These are phyloP conservation scores for Palythoa heliodiscus DNA, from an alignment of 92 coral and sea anemone species.

Conservation along the genomic window DNA sequence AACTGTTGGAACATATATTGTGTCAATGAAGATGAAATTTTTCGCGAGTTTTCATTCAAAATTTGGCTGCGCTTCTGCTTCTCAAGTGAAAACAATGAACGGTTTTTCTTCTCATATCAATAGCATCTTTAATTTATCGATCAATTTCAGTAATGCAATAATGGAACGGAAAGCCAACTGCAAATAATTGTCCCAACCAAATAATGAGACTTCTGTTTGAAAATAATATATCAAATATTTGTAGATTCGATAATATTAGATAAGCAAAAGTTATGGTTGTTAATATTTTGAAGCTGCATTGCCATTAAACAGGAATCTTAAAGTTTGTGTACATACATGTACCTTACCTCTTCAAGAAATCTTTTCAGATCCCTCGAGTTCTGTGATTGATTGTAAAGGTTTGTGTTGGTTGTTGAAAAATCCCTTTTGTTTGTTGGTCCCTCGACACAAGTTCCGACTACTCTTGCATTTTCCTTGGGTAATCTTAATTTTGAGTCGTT, in stretches of 20 bases:
- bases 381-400: conserved; percentile 49
- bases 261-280: background rate
- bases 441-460: conserved; percentile 24
- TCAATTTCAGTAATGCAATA: too few species aligned
- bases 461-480: conserved; percentile 18
- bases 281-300: background rate
- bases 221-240: background rate
- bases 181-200: too few species aligned
- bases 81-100: too few species aligned
- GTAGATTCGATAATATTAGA: background rate
- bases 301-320: background rate
- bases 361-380: conserved; percentile 67
- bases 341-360: conserved; percentile 90
- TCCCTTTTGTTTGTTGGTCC: conserved; percentile 17
- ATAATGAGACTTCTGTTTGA: too few species aligned
- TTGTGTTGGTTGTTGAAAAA: conserved; percentile 34
- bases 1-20: too few species aligned
- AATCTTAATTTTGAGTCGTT: conserved; percentile 31
- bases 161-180: too few species aligned
- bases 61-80: too few species aligned
- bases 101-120: too few species aligned
- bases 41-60: too few species aligned
- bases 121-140: too few species aligned
- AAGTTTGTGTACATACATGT: background rate
- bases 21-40: too few species aligned